Conservation (phyloP, 2,113 vertebrate species). For the Leptosomus discolor region DNA sequence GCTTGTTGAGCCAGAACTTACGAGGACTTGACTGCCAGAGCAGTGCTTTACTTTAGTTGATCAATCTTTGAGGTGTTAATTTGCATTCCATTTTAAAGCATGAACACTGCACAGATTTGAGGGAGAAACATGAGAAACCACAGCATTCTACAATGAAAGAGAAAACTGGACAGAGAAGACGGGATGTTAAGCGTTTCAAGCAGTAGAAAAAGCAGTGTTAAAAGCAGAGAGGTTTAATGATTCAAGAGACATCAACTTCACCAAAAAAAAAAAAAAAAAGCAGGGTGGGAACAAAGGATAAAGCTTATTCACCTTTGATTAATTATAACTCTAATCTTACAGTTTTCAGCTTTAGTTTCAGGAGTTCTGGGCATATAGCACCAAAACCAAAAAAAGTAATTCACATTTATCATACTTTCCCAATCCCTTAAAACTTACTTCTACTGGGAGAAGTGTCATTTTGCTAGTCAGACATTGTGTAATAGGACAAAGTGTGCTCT, state of each 20-base stretch:
- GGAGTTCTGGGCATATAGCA: not conserved
- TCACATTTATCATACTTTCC: not conserved
- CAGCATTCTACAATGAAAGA: not conserved
- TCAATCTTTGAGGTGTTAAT: not conserved
- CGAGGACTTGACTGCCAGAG: not conserved
- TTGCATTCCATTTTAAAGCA: not conserved
- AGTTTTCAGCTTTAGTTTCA: constrained; percentile 17
- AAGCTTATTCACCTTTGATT: not conserved
- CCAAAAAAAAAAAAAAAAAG: fast-evolving
- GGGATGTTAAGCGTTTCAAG: not conserved
- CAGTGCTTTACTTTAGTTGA: not conserved
- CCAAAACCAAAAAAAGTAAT: not conserved
- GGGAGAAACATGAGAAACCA: not conserved
- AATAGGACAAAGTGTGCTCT: not conserved
- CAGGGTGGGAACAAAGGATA: not conserved
- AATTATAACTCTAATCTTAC: not conserved
- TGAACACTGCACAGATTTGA: not conserved
- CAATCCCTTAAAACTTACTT: not conserved
- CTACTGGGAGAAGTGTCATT: not conserved
- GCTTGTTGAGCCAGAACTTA: not conserved
- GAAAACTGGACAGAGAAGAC: not conserved
- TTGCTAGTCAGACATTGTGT: not conserved
- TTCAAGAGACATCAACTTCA: not conserved
- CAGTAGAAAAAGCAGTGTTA: not conserved
- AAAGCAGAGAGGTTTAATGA: not conserved